phyloP scores from a whole-genome alignment of 2,113 vertebrate species.

The Origma solitaria region DNA sequence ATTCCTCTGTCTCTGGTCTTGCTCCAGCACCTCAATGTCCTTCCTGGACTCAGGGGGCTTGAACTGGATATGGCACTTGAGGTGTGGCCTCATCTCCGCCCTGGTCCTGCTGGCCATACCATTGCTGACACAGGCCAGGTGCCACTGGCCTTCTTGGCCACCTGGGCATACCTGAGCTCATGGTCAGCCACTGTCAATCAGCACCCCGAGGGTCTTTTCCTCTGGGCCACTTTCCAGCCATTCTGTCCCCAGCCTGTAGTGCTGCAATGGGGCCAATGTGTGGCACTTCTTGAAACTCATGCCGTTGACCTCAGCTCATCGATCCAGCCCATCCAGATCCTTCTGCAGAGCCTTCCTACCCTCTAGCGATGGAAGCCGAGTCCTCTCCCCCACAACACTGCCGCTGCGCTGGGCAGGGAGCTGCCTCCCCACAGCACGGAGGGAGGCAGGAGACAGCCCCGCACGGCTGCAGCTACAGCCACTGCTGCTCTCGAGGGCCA shows the following conservation, averaged over 20 bases:
- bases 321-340: neutral
- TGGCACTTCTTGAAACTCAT: neutral
- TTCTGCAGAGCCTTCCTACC: neutral
- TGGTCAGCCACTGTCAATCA: neutral
- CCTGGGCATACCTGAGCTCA: neutral
- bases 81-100: neutral
- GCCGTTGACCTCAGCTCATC: neutral
- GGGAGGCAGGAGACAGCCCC: fast-evolving
- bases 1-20: neutral
- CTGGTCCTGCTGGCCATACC: neutral
- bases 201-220: neutral
- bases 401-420: fast-evolving
- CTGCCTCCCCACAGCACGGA: fast-evolving
- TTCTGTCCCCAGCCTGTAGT: neutral
- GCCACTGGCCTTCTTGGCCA: neutral
- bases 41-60: neutral
- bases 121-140: neutral
- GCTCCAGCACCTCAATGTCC: fast-evolving
- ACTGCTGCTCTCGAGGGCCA: fast-evolving
- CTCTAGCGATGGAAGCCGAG: fast-evolving
- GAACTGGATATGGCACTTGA: fast-evolving
- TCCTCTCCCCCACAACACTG: fast-evolving
- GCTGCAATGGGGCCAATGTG: neutral
- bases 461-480: neutral
- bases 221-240: neutral